Evolutionary conservation across 2,888 invertebrate species (phyloP).

Genomic region (Heliconius sara): DNA sequence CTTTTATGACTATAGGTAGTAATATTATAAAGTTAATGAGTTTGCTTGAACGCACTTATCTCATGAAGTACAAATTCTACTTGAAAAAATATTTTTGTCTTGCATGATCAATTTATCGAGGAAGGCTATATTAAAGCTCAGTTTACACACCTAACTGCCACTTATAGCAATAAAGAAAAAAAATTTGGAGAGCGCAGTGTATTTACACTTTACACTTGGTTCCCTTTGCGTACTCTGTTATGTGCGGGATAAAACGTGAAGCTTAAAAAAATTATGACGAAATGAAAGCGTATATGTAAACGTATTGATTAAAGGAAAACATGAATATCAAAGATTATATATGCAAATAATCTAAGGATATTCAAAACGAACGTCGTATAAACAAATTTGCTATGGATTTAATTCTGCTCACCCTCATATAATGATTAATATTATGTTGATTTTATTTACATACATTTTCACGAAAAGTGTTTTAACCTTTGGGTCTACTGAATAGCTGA

Average conservation of each 20-base stretch:
- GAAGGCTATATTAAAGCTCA: not conserved
- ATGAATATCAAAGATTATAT: not conserved
- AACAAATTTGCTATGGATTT: not conserved
- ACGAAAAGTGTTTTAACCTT: not conserved
- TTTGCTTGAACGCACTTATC: not conserved
- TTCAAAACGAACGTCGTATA: slow-evolving; percentile 4
- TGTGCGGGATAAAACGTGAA: not conserved
- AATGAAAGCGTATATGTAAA: not conserved
- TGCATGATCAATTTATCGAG: not conserved
- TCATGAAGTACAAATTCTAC: not conserved
- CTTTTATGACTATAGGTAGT: too few species aligned
- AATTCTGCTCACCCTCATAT: slow-evolving; percentile 19
- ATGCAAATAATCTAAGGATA: not conserved
- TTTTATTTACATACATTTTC: slow-evolving; percentile 32
- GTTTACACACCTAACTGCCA: too few species aligned
- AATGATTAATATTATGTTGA: slow-evolving; percentile 12
- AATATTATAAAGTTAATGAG: not conserved
- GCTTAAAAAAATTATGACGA: not conserved
- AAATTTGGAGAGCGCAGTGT: too few species aligned
- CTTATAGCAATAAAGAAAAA: too few species aligned
- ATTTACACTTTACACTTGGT: not conserved
- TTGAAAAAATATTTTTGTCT: not conserved
- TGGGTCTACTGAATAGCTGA: too few species aligned
- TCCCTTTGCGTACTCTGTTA: not conserved
- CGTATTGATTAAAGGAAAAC: not conserved